These are phyloP conservation scores for Hypotaenidia philippensis DNA, from an alignment of 2,797 vertebrate species.

Conservation along the genomic window DNA sequence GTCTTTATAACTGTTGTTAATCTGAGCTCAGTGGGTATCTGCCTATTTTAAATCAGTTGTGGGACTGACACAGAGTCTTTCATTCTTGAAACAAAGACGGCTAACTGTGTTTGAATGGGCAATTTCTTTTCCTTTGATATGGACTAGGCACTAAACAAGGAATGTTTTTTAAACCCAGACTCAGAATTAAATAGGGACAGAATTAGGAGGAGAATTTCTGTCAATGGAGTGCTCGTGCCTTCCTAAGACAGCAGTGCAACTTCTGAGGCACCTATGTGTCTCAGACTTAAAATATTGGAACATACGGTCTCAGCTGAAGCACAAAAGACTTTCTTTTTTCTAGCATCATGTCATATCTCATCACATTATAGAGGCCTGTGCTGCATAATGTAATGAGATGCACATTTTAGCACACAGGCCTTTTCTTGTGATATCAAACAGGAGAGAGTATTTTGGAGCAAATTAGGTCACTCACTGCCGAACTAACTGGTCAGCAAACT, in stretches of 20 bases:
- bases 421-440: constrained; percentile 34
- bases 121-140: neutral
- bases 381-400: constrained; percentile 50
- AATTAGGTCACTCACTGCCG: neutral
- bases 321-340: constrained; percentile 26
- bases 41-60: neutral
- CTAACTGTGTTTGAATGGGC: neutral
- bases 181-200: neutral
- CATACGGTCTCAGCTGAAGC: constrained; percentile 50
- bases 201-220: neutral
- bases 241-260: neutral
- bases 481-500: constrained; percentile 56
- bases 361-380: constrained; percentile 53
- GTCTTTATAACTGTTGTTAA: neutral
- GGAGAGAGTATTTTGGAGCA: neutral
- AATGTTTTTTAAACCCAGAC: neutral
- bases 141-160: neutral
- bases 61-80: neutral
- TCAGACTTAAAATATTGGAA: constrained; percentile 56
- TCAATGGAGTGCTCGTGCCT: neutral
- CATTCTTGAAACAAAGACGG: neutral
- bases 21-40: neutral
- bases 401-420: constrained; percentile 62
- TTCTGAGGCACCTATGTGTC: constrained; percentile 5
- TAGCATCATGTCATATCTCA: constrained; percentile 46